A percentile compares a stretch with the other conserved stretches of the same genome.
Evolutionary conservation across 2,113 vertebrate genomes (phyloP).

Genomic region (Trichomycterus rosablanca): DNA sequence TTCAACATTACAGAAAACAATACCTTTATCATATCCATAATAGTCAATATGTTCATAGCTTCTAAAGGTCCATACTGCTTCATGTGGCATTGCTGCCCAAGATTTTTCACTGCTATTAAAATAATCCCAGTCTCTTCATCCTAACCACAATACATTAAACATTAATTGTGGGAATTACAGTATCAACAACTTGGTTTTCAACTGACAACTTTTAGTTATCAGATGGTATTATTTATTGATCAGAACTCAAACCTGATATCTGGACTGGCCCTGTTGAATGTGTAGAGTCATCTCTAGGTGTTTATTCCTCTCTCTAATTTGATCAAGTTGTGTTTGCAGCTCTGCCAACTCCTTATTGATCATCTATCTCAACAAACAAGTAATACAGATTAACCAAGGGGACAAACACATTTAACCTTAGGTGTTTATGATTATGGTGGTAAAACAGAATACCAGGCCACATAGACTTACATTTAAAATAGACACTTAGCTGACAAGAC

Average conservation of each 20-base stretch:
- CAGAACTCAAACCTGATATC: slow-evolving; percentile 56
- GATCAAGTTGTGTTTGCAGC: slow-evolving; percentile 61
- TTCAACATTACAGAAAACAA: background rate
- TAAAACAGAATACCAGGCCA: no score
- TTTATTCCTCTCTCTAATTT: slow-evolving; percentile 54
- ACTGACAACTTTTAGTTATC: no score
- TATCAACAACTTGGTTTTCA: no score
- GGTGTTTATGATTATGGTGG: no score
- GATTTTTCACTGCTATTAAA: slow-evolving; percentile 55
- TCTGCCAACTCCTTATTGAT: slow-evolving; percentile 61
- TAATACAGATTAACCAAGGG: no score
- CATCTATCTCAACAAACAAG: slow-evolving; percentile 50
- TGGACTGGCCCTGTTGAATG: slow-evolving; percentile 53
- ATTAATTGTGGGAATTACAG: background rate
- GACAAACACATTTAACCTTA: no score
- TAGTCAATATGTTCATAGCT: slow-evolving; percentile 50
- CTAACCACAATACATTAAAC: slow-evolving; percentile 43
- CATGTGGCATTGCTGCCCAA: slow-evolving; percentile 66
- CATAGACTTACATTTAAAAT: no score
- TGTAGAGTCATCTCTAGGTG: slow-evolving; percentile 55
- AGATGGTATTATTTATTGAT: no score
- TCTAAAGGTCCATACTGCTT: slow-evolving; percentile 46
- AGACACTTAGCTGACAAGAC: no score
- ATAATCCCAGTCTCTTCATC: slow-evolving; percentile 56
- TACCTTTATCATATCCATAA: slow-evolving; percentile 72